These are phyloP conservation scores for Harlomillsia oculata DNA, from an alignment of 1,140 invertebrate species.

Conservation along the genomic window DNA sequence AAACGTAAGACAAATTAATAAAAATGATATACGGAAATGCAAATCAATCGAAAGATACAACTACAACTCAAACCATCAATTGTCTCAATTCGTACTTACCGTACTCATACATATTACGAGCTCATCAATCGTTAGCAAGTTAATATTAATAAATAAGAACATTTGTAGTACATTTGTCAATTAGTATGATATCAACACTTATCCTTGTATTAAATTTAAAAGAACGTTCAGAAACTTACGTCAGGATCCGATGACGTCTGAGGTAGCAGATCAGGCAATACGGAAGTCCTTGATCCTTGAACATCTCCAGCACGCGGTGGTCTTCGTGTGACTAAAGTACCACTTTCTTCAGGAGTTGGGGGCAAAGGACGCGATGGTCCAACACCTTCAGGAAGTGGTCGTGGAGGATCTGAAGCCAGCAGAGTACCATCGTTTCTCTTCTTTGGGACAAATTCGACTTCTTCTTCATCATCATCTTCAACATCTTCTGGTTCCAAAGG, in stretches of 20 bases:
- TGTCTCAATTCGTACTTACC: too few relatives aligned
- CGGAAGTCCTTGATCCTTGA: slow-evolving; percentile 63
- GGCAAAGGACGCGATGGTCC: slow-evolving; percentile 82
- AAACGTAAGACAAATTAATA: too few relatives aligned
- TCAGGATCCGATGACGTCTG: slow-evolving; percentile 39
- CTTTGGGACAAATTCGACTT: slow-evolving; percentile 36
- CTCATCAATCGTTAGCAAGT: too few relatives aligned
- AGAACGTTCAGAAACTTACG: slow-evolving; percentile 37
- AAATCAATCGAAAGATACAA: too few relatives aligned
- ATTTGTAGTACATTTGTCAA: too few relatives aligned
- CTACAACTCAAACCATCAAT: too few relatives aligned
- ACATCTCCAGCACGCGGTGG: slow-evolving; percentile 49
- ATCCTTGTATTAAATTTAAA: too few relatives aligned
- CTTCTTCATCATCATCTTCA: slow-evolving; percentile 44
- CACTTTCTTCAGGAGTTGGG: slow-evolving; percentile 75
- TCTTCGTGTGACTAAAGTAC: slow-evolving; percentile 80
- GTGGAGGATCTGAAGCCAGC: slow-evolving; percentile 87
- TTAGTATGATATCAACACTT: too few relatives aligned
- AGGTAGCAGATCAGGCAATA: slow-evolving; percentile 86
- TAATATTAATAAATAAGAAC: too few relatives aligned
- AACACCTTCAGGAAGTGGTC: slow-evolving; percentile 54
- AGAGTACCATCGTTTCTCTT: slow-evolving; percentile 79
- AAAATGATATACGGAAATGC: too few relatives aligned
- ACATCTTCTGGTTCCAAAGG: slow-evolving; percentile 41
- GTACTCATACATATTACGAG: too few relatives aligned